Conservation (phyloP, 2,113 vertebrate genomes). For the Pyxicephalus adspersus region DNA sequence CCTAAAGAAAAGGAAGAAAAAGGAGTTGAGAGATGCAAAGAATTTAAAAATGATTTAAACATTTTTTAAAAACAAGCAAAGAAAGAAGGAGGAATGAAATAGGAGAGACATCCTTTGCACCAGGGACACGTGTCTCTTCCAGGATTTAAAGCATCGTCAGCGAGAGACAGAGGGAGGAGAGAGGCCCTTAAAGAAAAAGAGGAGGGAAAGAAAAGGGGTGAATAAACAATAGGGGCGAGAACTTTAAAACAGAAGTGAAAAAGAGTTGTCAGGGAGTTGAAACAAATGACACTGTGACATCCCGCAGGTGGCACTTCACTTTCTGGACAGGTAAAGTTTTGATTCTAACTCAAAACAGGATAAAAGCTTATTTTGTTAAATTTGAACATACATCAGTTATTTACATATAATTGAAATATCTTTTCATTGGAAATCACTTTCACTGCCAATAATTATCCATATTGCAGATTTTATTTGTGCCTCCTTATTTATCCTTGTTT, state of each 20-base stretch:
- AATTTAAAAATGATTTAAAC: neutral
- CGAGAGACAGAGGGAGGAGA: constrained; percentile 56
- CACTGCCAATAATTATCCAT: neutral
- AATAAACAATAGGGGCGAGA: constrained; percentile 5
- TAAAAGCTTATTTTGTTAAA: too few species aligned
- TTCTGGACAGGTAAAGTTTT: constrained; percentile 26
- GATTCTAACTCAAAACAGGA: neutral
- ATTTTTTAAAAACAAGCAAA: too few species aligned
- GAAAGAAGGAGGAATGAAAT: constrained; percentile 25
- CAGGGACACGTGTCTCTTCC: constrained; percentile 55
- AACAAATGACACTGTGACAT: constrained; percentile 30
- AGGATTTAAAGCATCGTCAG: constrained; percentile 57
- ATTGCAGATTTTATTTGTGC: neutral
- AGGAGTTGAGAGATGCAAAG: neutral
- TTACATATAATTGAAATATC: too few species aligned
- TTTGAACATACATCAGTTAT: too few species aligned
- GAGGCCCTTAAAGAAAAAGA: constrained; percentile 30
- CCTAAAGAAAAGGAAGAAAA: neutral
- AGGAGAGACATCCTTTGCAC: constrained; percentile 29
- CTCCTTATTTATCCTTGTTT: neutral
- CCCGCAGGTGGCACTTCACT: neutral
- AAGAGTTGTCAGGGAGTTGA: constrained; percentile 15
- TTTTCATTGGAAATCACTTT: too few species aligned
- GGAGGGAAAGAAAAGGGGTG: constrained; percentile 10
- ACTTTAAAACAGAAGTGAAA: constrained; percentile 14